Evolutionary conservation across 1,140 invertebrate genomes (phyloP).

Genomic region (Chironomus tepperi): DNA sequence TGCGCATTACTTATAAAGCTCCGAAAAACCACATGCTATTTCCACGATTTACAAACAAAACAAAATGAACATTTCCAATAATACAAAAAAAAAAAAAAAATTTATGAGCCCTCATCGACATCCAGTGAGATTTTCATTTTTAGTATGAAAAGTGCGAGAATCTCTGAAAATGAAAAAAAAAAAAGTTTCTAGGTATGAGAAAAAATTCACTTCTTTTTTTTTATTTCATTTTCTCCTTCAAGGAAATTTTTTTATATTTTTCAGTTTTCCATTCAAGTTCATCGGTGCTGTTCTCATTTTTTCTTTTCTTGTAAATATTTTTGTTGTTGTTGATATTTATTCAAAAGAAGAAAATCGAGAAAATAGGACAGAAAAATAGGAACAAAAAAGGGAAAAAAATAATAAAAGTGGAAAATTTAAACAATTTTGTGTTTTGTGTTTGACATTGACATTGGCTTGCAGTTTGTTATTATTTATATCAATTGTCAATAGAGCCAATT

Average conservation of each 20-base stretch:
- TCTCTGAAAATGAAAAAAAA: not conserved
- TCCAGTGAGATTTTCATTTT: not conserved
- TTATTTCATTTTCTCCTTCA: not conserved
- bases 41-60: not conserved
- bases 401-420: not conserved
- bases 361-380: not conserved
- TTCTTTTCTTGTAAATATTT: not conserved
- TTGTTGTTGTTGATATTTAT: too few species aligned
- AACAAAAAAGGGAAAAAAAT: not conserved
- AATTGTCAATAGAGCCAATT: too few species aligned
- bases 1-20: not conserved
- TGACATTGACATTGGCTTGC: too few species aligned
- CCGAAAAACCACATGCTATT: not conserved
- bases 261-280: constrained; percentile 22
- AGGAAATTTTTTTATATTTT: not conserved
- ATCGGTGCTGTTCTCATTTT: constrained; percentile 17
- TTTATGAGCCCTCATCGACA: not conserved
- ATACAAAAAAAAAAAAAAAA: too few species aligned
- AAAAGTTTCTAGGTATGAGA: not conserved
- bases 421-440: too few species aligned
- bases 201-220: not conserved
- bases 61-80: not conserved
- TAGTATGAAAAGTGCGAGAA: not conserved
- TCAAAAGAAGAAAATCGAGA: not conserved
- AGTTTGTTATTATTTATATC: too few species aligned